Percentiles rank a stretch among this genome's conserved stretches.
These are phyloP conservation scores for Dicycla oo DNA, from an alignment of 2,888 invertebrate genomes.

Conservation along the genomic window DNA sequence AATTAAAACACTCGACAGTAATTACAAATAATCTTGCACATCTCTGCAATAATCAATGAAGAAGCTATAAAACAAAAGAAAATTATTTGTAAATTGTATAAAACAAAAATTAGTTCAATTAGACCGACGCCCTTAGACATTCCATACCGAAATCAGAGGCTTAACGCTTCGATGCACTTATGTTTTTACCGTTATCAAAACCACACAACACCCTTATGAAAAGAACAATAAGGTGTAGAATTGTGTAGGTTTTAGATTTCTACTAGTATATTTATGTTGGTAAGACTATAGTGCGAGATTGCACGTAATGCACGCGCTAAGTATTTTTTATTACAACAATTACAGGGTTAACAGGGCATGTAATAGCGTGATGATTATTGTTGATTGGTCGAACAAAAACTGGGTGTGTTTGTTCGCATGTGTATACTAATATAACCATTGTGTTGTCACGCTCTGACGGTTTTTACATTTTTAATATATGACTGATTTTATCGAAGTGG, in stretches of 20 bases:
- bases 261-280: constrained; percentile 31
- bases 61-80: constrained; percentile 53
- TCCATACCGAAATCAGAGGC: constrained; percentile 75
- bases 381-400: constrained; percentile 78
- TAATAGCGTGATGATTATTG: constrained; percentile 78
- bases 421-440: constrained; percentile 47
- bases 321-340: constrained; percentile 79
- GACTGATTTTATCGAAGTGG: constrained; percentile 50
- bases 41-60: constrained; percentile 12
- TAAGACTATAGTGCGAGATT: constrained; percentile 65
- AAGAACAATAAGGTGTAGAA: constrained; percentile 41
- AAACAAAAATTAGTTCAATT: constrained; percentile 80
- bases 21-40: neutral
- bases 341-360: constrained; percentile 82
- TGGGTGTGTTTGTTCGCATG: constrained; percentile 64
- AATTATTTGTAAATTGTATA: constrained; percentile 79
- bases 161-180: constrained; percentile 70
- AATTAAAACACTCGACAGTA: constrained; percentile 23
- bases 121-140: constrained; percentile 74
- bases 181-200: constrained; percentile 31
- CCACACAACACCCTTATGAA: constrained; percentile 12
- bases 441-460: constrained; percentile 57
- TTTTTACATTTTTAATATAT: constrained; percentile 45
- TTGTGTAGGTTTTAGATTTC: constrained; percentile 9
- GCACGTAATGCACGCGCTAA: constrained; percentile 71